Conservation (phyloP, 2,797 vertebrate species). For the Helarctos malayanus region DNA sequence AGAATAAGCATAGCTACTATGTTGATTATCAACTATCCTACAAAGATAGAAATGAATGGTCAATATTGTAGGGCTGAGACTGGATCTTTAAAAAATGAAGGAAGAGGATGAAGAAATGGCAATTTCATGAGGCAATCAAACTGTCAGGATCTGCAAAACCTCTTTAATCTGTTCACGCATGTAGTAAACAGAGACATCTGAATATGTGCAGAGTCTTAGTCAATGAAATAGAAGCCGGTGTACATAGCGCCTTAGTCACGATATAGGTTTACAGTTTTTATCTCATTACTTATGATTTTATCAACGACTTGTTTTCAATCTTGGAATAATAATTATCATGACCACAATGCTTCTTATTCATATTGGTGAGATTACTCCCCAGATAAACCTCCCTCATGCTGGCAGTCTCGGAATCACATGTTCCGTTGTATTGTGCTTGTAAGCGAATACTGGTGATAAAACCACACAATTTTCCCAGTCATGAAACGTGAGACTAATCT, state of each 20-base stretch:
- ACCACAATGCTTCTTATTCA: not conserved
- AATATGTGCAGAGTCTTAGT: not conserved
- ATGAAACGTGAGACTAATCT: slow-evolving; percentile 48
- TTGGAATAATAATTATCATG: not conserved
- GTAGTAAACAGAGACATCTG: not conserved
- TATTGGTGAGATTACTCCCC: not conserved
- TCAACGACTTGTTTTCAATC: not conserved
- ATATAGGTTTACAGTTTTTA: not conserved
- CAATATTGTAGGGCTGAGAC: not conserved
- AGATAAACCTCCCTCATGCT: not conserved
- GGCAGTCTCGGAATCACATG: not conserved
- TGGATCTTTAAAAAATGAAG: not conserved
- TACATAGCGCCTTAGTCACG: not conserved
- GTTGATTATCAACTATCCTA: not conserved
- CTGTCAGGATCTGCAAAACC: not conserved
- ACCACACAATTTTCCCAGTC: not conserved
- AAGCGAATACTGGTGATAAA: slow-evolving; percentile 21
- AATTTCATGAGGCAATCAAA: not conserved
- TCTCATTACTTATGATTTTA: not conserved
- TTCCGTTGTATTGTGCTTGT: slow-evolving; percentile 50
- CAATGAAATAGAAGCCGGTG: not conserved
- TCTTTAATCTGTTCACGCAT: not conserved
- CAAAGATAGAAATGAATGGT: not conserved
- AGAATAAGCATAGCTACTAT: not conserved
- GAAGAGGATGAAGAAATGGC: not conserved